Conservation (phyloP, 2,888 invertebrate species). For the Arrhopalites spinosus region DNA sequence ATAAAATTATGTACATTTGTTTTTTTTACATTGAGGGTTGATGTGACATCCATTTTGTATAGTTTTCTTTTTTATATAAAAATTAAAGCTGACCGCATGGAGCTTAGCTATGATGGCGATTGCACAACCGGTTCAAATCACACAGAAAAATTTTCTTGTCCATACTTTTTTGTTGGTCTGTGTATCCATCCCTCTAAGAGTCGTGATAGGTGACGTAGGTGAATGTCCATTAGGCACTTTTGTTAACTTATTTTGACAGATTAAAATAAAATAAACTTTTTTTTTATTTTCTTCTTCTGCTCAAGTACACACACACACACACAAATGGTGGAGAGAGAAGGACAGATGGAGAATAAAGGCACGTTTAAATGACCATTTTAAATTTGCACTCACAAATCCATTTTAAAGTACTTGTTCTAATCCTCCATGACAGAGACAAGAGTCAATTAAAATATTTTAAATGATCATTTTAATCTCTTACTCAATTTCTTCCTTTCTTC, state of each 20-base stretch:
- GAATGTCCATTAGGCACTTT: slow-evolving; percentile 23
- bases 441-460: neutral
- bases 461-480: neutral
- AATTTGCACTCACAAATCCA: slow-evolving; percentile 24
- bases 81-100: slow-evolving; percentile 25
- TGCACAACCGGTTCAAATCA: slow-evolving; percentile 22
- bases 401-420: neutral
- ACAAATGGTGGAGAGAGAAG: no score
- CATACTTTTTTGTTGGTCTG: neutral
- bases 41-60: slow-evolving; percentile 18
- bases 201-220: slow-evolving; percentile 1
- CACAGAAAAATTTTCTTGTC: neutral
- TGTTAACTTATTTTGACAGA: slow-evolving; percentile 5
- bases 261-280: slow-evolving; percentile 5
- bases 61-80: slow-evolving; percentile 16
- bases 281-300: neutral
- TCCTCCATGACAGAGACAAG: no score
- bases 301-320: neutral
- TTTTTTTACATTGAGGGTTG: neutral
- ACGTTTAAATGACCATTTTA: slow-evolving; percentile 27
- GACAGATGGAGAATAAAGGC: no score
- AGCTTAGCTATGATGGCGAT: neutral
- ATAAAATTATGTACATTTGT: neutral
- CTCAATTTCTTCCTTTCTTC: neutral
- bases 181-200: neutral